Evolutionary conservation across 2,888 invertebrate species (phyloP), one percentile per base, ranked within the genome.

Genomic region (Pediacus dermestoides): DNA sequence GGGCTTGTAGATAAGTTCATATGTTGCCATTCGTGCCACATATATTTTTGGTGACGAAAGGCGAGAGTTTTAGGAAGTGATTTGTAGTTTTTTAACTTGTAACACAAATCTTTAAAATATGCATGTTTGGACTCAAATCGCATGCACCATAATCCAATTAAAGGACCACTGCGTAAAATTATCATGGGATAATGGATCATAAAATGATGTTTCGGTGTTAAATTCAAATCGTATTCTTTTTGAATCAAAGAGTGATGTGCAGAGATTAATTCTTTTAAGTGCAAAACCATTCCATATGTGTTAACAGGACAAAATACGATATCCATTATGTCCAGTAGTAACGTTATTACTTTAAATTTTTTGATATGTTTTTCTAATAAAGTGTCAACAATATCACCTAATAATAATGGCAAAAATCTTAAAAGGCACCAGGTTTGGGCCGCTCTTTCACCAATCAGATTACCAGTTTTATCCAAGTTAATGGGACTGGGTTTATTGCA

Each of bases 371-470:
- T 13, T 11, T 6, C 21, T n/a, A n/a, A n/a, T n/a, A n/a, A n/a
- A 7, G 21, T 18, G 6, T 8, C 9, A 13, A 13, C 13, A 8
- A 33, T 11, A 11, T 33, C 33, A 12, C 33, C 13, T 4, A 39
- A 13, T 12, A 39, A 34, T 15, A 39, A 16, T 6, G 39, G 44
- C 1, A 42, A 13, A 34, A 33, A 34, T 26, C 41, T 16, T 22
- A 38, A 21, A n/a, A 50, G 23, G 21, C 26, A 26, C 47, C 47
- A 50, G 1, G 34, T 21, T 37, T 49, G 49, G 1, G 36, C 41
- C 2, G 49, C 49, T 31, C 36, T 36, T 34, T 44, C 40, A 2
- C 47, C 50, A 21, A 43, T 31, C 4, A 16, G 14, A 28, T 37
- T 8, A 18, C 35, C 28, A 22, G 27, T 6, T 46, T 40, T 36